Conservation (phyloP, 2,888 invertebrate genomes). For the Dicyrtoma fusca region DNA sequence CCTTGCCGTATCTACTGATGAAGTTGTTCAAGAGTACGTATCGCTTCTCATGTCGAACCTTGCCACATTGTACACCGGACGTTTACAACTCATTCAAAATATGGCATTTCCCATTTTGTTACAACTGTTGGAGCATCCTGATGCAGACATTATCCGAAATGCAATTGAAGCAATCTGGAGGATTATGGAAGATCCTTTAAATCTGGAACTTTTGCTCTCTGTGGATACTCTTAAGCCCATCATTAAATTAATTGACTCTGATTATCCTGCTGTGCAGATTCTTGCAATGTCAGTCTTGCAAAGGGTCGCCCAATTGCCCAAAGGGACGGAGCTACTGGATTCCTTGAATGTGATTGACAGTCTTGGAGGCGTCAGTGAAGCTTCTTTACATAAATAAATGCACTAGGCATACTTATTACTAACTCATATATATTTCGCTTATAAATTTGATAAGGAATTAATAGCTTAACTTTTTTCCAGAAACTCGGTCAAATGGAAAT, state of each 20-base stretch:
- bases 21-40: slow-evolving; percentile 49
- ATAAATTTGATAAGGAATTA: neutral
- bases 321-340: slow-evolving; percentile 44
- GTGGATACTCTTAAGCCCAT: slow-evolving; percentile 35
- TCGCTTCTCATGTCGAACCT: slow-evolving; percentile 41
- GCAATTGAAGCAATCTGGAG: slow-evolving; percentile 47
- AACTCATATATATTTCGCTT: too few relatives aligned
- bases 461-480: slow-evolving; percentile 20
- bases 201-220: slow-evolving; percentile 38
- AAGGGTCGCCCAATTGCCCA: slow-evolving; percentile 31
- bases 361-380: slow-evolving; percentile 37
- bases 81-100: slow-evolving; percentile 49
- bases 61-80: slow-evolving; percentile 48
- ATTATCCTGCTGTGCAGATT: slow-evolving; percentile 48
- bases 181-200: slow-evolving; percentile 51
- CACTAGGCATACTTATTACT: too few relatives aligned
- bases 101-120: slow-evolving; percentile 40
- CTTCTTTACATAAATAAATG: neutral
- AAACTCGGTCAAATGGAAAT: slow-evolving; percentile 44
- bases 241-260: slow-evolving; percentile 39
- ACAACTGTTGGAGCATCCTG: slow-evolving; percentile 36
- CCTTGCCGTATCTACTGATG: slow-evolving; percentile 41
- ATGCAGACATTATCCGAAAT: slow-evolving; percentile 51
- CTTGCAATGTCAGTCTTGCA: slow-evolving; percentile 47
- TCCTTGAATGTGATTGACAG: slow-evolving; percentile 34